Conservation (phyloP, 2,888 invertebrate genomes). For the Mythimna impura region DNA sequence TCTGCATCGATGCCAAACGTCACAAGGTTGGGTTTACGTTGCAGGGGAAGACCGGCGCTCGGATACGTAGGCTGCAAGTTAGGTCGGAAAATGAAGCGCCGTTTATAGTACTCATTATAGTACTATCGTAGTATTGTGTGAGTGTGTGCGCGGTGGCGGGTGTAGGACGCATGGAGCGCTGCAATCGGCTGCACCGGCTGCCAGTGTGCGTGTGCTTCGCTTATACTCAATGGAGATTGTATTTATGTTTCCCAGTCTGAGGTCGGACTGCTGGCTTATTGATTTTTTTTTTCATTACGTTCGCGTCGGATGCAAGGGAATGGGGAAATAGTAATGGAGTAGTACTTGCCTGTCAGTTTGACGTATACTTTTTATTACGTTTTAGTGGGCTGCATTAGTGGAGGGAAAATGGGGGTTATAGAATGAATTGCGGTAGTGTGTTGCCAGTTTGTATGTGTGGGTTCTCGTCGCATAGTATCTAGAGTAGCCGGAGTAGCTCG, state of each 20-base stretch:
- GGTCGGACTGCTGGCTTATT: conserved; percentile 77
- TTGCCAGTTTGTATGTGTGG: conserved; percentile 15
- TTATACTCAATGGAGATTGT: conserved; percentile 81
- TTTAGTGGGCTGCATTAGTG: conserved; percentile 46
- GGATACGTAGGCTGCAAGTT: conserved; percentile 78
- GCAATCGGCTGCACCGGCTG: conserved; percentile 71
- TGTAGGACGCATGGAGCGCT: conserved; percentile 65
- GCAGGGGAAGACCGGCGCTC: conserved; percentile 60
- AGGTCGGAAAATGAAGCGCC: conserved; percentile 86
- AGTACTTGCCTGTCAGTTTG: conserved; percentile 65
- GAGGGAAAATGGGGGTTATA: conserved; percentile 37
- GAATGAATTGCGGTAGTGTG: conserved; percentile 36
- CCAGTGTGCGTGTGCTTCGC: conserved; percentile 70
- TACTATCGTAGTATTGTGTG: conserved; percentile 84
- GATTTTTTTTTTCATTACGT: conserved; percentile 77
- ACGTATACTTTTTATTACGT: conserved; percentile 56
- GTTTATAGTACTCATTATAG: conserved; percentile 87
- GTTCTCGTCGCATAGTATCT: conserved; percentile 25
- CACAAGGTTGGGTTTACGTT: conserved; percentile 67
- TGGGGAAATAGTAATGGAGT: conserved; percentile 68
- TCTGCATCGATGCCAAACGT: conserved; percentile 47
- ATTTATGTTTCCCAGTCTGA: conserved; percentile 76
- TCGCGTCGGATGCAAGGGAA: conserved; percentile 64
- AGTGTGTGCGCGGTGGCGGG: conserved; percentile 72
- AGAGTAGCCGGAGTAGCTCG: conserved; percentile 36